phyloP scores from a whole-genome alignment of 2,888 invertebrate species.

The Diabrotica balteata region DNA sequence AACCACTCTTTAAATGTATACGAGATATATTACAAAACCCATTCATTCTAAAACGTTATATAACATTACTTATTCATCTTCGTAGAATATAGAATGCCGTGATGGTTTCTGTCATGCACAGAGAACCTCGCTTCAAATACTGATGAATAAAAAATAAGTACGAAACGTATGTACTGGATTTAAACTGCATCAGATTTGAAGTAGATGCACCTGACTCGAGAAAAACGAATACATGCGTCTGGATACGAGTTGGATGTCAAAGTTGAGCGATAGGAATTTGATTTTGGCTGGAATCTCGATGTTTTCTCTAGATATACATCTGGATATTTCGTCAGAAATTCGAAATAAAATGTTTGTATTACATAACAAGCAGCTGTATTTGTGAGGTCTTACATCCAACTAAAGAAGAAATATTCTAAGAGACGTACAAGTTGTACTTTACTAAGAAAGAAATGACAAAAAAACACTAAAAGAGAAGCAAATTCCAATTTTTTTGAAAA shows the following conservation, averaged over 20 bases:
- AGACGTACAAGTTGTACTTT: no score
- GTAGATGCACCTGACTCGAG: constrained; percentile 6
- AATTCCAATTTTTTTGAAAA: no score
- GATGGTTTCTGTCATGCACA: constrained; percentile 22
- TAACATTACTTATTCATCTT: constrained; percentile 13
- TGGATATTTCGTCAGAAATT: no score
- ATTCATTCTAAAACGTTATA: constrained; percentile 10
- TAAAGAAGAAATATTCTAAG: no score
- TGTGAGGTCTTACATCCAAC: no score
- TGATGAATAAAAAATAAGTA: constrained; percentile 19
- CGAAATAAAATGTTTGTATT: no score
- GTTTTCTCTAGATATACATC: not conserved
- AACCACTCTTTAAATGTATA: not conserved
- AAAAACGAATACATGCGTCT: constrained; percentile 3
- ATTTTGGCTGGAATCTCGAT: not conserved
- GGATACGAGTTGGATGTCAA: constrained; percentile 2
- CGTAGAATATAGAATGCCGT: not conserved
- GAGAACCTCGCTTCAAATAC: constrained; percentile 13
- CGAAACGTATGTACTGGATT: constrained; percentile 16
- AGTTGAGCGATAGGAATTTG: constrained; percentile 1
- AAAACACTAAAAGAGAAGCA: no score
- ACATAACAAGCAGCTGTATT: no score
- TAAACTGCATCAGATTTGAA: constrained; percentile 7
- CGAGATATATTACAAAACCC: constrained; percentile 5
- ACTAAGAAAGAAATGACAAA: no score